Conservation (phyloP, 2,888 invertebrate genomes). For the Hermodice carunculata region DNA sequence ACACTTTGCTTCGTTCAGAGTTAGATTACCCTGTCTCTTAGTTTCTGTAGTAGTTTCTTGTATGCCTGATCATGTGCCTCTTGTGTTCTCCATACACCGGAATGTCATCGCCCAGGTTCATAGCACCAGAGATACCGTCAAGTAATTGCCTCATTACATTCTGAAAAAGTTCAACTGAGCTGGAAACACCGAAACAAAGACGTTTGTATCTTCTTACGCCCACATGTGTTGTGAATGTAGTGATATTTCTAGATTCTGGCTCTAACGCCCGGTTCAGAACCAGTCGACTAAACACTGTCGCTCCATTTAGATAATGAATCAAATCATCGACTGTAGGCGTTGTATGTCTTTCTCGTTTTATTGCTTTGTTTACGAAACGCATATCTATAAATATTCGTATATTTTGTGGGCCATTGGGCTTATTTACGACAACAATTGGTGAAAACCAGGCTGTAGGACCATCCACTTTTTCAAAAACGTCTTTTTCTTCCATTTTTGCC, state of each 20-base stretch:
- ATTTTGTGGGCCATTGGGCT: conserved; percentile 30
- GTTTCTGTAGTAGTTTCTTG: no score
- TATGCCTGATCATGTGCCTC: no score
- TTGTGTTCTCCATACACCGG: no score
- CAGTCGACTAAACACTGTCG: conserved; percentile 13
- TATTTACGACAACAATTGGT: conserved; percentile 33
- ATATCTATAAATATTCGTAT: conserved; percentile 37
- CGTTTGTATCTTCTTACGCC: conserved; percentile 21
- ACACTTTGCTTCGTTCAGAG: conserved; percentile 8
- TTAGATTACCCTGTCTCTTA: conserved; percentile 5
- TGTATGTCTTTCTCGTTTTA: conserved; percentile 27
- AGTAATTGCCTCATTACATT: conserved; percentile 17
- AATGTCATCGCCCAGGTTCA: conserved; percentile 18
- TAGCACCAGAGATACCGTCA: conserved; percentile 3
- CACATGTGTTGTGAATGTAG: conserved; percentile 14
- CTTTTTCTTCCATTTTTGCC: no score
- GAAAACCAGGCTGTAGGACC: conserved; percentile 35
- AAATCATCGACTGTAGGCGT: conserved; percentile 29
- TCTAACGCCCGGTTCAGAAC: conserved; percentile 19
- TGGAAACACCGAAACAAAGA: conserved; percentile 17
- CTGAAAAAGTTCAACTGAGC: conserved; percentile 24
- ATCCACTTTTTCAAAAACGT: conserved; percentile 32
- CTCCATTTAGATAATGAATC: conserved; percentile 11
- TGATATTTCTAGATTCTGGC: conserved; percentile 17
- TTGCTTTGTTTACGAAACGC: conserved; percentile 34